These are phyloP conservation scores for Diprion similis DNA, from an alignment of 1,140 invertebrate genomes.

Conservation along the genomic window DNA sequence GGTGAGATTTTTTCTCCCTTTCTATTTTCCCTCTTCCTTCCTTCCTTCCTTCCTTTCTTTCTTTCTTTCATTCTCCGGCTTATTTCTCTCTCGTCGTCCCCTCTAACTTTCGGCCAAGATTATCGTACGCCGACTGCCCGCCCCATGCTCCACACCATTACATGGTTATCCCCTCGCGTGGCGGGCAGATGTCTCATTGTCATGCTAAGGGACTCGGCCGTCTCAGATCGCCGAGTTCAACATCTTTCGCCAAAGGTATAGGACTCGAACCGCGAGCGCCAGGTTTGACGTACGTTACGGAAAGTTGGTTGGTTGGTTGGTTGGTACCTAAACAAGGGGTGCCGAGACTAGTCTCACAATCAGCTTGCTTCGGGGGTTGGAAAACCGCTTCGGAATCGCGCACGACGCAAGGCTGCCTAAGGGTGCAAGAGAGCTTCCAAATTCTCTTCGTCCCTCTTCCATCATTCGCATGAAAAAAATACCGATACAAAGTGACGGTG, in stretches of 20 bases:
- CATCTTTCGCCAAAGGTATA: neutral
- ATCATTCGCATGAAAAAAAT: too few species aligned
- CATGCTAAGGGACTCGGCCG: constrained; percentile 27
- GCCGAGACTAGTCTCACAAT: neutral
- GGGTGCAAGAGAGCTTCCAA: too few species aligned
- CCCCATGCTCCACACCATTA: too few species aligned
- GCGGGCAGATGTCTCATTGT: constrained; percentile 35
- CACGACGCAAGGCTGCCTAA: too few species aligned
- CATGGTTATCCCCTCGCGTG: constrained; percentile 26
- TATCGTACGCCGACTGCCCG: too few species aligned
- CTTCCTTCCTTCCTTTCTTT: neutral
- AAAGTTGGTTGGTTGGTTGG: neutral
- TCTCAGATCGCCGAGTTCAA: neutral
- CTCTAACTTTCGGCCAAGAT: constrained; percentile 35
- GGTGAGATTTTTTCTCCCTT: too few species aligned
- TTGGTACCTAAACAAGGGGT: neutral
- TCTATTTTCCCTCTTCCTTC: constrained; percentile 13
- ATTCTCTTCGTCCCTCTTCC: too few species aligned
- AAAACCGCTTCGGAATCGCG: too few species aligned
- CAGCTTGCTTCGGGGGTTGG: neutral
- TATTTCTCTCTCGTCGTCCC: constrained; percentile 23
- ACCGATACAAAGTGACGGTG: too few species aligned
- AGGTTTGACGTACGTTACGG: neutral
- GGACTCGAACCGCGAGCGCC: neutral
- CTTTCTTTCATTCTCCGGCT: constrained; percentile 4